These are phyloP conservation scores for Lerista edwardsae DNA, from an alignment of 2,797 vertebrate genomes.

Conservation along the genomic window DNA sequence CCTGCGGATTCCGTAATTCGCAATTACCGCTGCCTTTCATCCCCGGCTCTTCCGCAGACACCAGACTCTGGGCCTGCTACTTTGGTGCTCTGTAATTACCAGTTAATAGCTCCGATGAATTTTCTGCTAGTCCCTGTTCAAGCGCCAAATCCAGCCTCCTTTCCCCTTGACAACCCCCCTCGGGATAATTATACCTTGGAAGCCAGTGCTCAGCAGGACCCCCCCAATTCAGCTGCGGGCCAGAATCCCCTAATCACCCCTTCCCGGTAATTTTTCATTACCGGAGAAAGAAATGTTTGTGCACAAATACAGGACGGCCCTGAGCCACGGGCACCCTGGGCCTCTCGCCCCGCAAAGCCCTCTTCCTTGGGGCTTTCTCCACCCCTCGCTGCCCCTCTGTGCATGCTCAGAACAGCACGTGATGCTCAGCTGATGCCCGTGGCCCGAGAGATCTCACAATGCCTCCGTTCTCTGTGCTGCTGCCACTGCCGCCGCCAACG, in stretches of 20 bases:
- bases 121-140: slow-evolving; percentile 70
- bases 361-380: background rate
- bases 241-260: slow-evolving; percentile 62
- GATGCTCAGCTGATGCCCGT: slow-evolving; percentile 81
- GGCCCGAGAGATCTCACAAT: slow-evolving; percentile 57
- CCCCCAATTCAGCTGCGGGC: slow-evolving; percentile 44
- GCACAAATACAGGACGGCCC: slow-evolving; percentile 57
- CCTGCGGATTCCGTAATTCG: slow-evolving; percentile 84
- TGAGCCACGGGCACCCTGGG: background rate
- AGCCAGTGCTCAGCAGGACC: slow-evolving; percentile 53
- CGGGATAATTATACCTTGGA: slow-evolving; percentile 76
- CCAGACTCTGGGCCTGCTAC: slow-evolving; percentile 76
- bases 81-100: slow-evolving; percentile 78
- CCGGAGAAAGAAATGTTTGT: slow-evolving; percentile 55
- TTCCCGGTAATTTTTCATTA: slow-evolving; percentile 63
- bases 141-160: slow-evolving; percentile 64
- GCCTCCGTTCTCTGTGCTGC: slow-evolving; percentile 61
- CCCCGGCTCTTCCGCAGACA: slow-evolving; percentile 75
- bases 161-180: slow-evolving; percentile 49
- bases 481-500: background rate
- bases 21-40: slow-evolving; percentile 86
- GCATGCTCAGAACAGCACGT: slow-evolving; percentile 38
- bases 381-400: background rate
- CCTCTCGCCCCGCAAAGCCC: background rate
- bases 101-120: slow-evolving; percentile 75